phyloP scores from a whole-genome alignment of 2,113 vertebrate genomes.

The Paralichthys olivaceus region DNA sequence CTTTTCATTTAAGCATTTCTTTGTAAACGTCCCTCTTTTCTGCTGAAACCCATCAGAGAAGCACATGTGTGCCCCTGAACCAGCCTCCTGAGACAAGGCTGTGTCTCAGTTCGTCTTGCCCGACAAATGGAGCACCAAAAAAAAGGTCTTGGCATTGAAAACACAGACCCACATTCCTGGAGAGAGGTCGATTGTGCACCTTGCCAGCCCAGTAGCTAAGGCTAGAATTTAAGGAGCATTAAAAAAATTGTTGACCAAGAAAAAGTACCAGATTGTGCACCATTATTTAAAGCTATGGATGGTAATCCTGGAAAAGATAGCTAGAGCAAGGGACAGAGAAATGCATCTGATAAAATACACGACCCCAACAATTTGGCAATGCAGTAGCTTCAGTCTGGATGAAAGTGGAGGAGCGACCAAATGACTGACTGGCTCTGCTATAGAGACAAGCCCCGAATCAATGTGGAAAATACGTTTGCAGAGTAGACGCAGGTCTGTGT shows the following conservation, averaged over 20 bases:
- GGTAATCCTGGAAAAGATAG: no score
- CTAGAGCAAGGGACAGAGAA: no score
- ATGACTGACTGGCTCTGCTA: no score
- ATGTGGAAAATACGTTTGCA: not conserved
- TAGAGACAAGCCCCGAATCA: not conserved
- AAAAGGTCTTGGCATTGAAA: not conserved
- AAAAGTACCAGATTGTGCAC: no score
- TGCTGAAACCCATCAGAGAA: constrained; percentile 19
- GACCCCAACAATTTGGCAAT: no score
- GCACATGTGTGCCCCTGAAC: not conserved
- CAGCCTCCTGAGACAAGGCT: constrained; percentile 6
- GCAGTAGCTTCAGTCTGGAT: no score
- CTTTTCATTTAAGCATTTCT: not conserved
- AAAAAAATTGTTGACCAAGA: no score
- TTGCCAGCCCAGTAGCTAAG: not conserved
- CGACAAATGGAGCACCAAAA: not conserved
- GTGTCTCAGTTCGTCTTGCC: not conserved
- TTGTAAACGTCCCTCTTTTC: not conserved
- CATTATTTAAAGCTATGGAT: no score
- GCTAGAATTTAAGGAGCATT: no score
- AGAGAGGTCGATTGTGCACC: not conserved
- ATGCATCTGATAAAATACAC: no score
- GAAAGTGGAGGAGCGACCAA: no score
- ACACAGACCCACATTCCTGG: not conserved
- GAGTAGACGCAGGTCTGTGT: constrained; percentile 2